Evolutionary conservation across 1,140 invertebrate genomes (phyloP).

Genomic region (Heliothis subflexa): DNA sequence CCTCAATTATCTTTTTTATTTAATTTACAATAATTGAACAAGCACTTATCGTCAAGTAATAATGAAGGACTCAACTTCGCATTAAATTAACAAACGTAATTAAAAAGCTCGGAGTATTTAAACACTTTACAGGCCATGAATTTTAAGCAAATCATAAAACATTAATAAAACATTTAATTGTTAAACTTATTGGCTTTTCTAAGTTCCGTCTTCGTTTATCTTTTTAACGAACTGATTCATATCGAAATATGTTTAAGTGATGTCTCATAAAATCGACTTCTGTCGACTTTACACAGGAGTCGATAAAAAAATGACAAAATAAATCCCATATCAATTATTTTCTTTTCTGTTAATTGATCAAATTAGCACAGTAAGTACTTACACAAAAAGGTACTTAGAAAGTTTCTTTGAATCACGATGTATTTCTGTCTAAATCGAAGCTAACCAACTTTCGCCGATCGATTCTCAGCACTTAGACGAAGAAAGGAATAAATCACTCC

Average conservation of each 20-base stretch:
- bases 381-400: not conserved
- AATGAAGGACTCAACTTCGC: not conserved
- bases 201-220: conserved; percentile 44
- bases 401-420: too few species aligned
- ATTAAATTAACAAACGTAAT: conserved; percentile 6
- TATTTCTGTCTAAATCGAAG: not conserved
- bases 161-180: conserved; percentile 39
- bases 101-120: conserved; percentile 25
- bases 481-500: conserved; percentile 4
- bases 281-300: not conserved
- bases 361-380: too few species aligned
- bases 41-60: conserved; percentile 9
- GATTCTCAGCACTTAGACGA: not conserved
- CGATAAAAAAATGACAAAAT: not conserved
- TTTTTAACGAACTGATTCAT: conserved; percentile 44
- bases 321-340: too few species aligned
- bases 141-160: conserved; percentile 28
- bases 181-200: conserved; percentile 24
- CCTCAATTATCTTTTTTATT: too few species aligned
- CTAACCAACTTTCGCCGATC: not conserved
- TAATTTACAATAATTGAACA: not conserved
- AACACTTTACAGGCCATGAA: conserved; percentile 35
- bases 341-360: too few species aligned
- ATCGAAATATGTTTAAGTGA: not conserved
- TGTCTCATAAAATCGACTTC: not conserved